Base-by-base conservation (phyloP, 2,888 invertebrate genomes). In the Cataglyphis cursor region DNA sequence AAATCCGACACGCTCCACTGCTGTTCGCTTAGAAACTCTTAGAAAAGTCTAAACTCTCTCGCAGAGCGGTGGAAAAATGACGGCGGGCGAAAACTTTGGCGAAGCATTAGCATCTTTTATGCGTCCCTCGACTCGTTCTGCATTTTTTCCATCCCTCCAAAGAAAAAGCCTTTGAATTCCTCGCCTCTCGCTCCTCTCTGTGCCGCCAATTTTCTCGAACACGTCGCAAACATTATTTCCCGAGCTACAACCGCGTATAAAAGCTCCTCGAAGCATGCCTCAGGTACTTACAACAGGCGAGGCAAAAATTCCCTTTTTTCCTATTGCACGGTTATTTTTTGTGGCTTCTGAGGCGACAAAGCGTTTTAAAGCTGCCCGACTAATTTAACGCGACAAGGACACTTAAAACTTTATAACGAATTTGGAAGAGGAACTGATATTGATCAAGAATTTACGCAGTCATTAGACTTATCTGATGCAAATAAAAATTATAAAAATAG, bases 191-290 rank as follows among this genome's bases (percentile, higher is more conserved):
- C 83, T n/a, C 38, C 86, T 76, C 66, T 75, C 74, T 54, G 44
- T 74, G 68, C 81, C 38, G 38, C 82, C 85, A 84, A 82, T 87
- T 84, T 72, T 82, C 76, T 84, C 61, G 81, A 62, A 64, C 59
- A 80, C 85, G 66, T 81, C 38, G 83, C 68, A 38, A 82, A 81
- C 87, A 76, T 80, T 85, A 85, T 82, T 88, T 86, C 82, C 81
- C 89, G 51, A 84, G 72, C 65, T 72, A 65, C 74, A 72, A 31
- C 85, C 21, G 82, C 64, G 80, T 65, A 75, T 82, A 66, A 86
- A 85, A 76, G 80, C 64, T 48, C 70, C 83, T 80, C 48, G 81
- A 78, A 75, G 74, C 70, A 62, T 28, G 38, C 64, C 76, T 48
- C 75, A 44, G 72, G 68, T 81, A 83, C 75, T 86, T 80, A 73